Conservation (phyloP, 1,140 invertebrate genomes). For the Drosophila prosaltans region DNA sequence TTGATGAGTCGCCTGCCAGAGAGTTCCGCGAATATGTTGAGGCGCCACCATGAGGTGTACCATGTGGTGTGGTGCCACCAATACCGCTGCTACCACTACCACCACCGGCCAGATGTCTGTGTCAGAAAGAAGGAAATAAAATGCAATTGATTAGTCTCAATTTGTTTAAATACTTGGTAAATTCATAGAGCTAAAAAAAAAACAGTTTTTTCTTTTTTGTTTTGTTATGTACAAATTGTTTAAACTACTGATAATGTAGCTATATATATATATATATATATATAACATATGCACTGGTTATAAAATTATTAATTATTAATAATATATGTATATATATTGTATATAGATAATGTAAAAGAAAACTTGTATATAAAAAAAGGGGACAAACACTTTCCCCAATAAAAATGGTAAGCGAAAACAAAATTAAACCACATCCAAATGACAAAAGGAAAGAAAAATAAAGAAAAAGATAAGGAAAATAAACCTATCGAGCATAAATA, state of each 20-base stretch:
- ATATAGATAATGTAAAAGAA: slow-evolving; percentile 2
- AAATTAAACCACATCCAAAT: slow-evolving; percentile 46
- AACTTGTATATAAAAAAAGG: background rate
- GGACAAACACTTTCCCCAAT: background rate
- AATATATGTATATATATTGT: slow-evolving; percentile 14
- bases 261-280: slow-evolving; percentile 31
- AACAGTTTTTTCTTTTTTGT: background rate
- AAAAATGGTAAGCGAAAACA: slow-evolving; percentile 35
- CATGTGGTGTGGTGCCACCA: slow-evolving; percentile 45
- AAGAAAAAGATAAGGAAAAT: slow-evolving; percentile 26
- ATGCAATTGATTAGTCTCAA: background rate
- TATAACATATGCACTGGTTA: slow-evolving; percentile 28
- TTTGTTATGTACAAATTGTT: slow-evolving; percentile 53
- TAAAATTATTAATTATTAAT: slow-evolving; percentile 32
- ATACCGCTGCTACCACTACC: background rate
- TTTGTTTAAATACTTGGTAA: background rate
- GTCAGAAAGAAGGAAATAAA: slow-evolving; percentile 7
- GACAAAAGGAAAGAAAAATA: slow-evolving; percentile 13
- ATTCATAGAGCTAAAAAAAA: background rate
- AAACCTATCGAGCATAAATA: slow-evolving; percentile 10
- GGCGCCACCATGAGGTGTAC: slow-evolving; percentile 83
- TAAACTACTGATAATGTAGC: slow-evolving; percentile 47
- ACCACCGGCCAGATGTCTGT: slow-evolving; percentile 55
- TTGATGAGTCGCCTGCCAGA: slow-evolving; percentile 81
- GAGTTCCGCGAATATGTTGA: slow-evolving; percentile 87